Evolutionary conservation across 2,797 vertebrate genomes (phyloP), one percentile per base, ranked within the genome.

Genomic region (Myotis planiceps): DNA sequence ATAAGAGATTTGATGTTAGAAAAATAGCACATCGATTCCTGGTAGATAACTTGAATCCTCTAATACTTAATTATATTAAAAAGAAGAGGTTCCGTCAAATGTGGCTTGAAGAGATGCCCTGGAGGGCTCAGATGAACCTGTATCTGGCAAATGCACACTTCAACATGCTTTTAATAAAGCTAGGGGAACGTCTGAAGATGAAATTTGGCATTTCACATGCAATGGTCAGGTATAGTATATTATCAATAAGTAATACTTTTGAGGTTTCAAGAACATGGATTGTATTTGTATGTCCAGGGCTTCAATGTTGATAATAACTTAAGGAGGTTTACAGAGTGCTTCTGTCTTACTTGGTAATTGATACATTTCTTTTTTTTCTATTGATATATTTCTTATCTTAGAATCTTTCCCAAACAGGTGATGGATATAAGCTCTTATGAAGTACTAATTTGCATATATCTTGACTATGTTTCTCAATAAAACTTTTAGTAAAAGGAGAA

Each of bases 121-220:
- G 99, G 99, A 99, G 96, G 94, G 98, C 99, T 92, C 99, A 99
- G 88, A 98, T 99, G 92, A 99, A 99, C 97, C 97, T 99, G 88
- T 98, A 94, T 68, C 53, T 99, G 97, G 99, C 99, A 84, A 90
- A 93, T 68, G 98, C 99, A 84, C 98, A 99, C 96, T 98, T 99
- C 86, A 97, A 95, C 53, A 89, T 99, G 53, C 97, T 99, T 97
- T 98, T 98, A 94, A 98, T 98, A 92, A 97, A 90, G 76, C 81
- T 99, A 76, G 93, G 98, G 15, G 98, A 98, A 65, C 95, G 95
- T 32, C 92, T 60, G 23, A 97, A 96, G 93, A 95, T 95, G 89
- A 97, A 97, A 49, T 81, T 89, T 25, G 71, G 42, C 45, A 47
- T 60, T 91, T 96, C 96, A 15, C 92, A 66, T 7, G 14, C 47